Evolutionary conservation across 2,113 vertebrate genomes (phyloP).

Genomic region (Pollimyrus isidori): DNA sequence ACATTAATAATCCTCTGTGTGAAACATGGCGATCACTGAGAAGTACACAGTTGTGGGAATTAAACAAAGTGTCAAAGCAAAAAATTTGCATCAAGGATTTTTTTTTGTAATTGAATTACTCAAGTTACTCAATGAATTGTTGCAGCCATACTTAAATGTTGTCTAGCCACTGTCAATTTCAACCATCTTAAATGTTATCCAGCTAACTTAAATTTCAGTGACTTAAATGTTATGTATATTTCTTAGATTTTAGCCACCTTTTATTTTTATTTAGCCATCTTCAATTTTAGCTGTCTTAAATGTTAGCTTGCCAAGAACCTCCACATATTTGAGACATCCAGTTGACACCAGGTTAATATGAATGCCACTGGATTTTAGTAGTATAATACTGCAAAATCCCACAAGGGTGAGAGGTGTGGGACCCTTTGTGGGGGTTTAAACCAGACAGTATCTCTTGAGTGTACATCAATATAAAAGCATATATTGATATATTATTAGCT

Average conservation of each 20-base stretch:
- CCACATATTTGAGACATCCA: not conserved
- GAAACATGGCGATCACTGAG: too few relatives aligned
- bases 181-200: not conserved
- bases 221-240: not conserved
- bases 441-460: not conserved
- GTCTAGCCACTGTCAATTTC: not conserved
- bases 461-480: not conserved
- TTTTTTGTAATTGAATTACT: too few relatives aligned
- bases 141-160: not conserved
- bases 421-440: not conserved
- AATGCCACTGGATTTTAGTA: not conserved
- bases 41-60: too few relatives aligned
- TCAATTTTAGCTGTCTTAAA: not conserved
- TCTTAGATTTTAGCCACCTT: not conserved
- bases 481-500: not conserved
- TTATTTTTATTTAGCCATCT: too few relatives aligned
- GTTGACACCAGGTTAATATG: not conserved
- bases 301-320: not conserved
- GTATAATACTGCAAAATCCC: not conserved
- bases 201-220: not conserved
- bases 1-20: too few relatives aligned
- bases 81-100: too few relatives aligned
- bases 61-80: too few relatives aligned
- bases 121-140: too few relatives aligned
- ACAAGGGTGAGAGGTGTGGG: not conserved